Evolutionary conservation across 2,888 invertebrate genomes (phyloP), one percentile per base, ranked within the genome.

Genomic region (Hydriomena furcata): DNA sequence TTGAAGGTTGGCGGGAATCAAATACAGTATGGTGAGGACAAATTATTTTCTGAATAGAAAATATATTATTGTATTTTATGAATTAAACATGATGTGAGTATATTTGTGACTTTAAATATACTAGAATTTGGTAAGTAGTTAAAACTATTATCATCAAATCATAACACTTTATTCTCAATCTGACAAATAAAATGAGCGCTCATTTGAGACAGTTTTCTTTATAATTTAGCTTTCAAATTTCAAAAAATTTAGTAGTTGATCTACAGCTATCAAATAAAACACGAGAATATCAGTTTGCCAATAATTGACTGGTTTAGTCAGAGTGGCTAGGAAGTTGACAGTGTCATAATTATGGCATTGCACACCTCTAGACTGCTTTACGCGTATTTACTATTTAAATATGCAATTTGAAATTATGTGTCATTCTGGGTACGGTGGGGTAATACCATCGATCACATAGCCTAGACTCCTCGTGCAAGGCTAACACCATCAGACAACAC

Each of bases 281-380:
- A 32, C 5, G 17, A 44, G 23, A 10, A 11, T 46, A 23, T 32
- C 12, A 25, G 47, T 52, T 48, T 31, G 52, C 31, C 44, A 52
- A 43, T 51, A 41, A 32, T 35, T 31, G 50, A 56, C 50, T 27
- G 24, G 43, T 44, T 46, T 57, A 48, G 52, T 58, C 43, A 58
- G 47, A 49, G 57, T 48, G 51, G 57, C 54, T 65, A 67, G 71
- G 72, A 72, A 70, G 66, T 63, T 37, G 51, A 62, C 59, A 55
- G 55, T 51, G 53, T 62, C 58, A 60, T 47, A 52, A 48, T 47
- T 28, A 47, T 27, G 58, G 58, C 51, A 65, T 61, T 50, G 53
- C 60, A 57, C 51, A 58, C 59, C 55, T 49, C 57, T 62, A 48
- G 55, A 57, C 63, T 56, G 60, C 61, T 61, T 63, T 58, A 65